A percentile compares a stretch with the other conserved stretches of the same genome.
Conservation (phyloP, 2,888 invertebrate species). For the Andricus curvator region DNA sequence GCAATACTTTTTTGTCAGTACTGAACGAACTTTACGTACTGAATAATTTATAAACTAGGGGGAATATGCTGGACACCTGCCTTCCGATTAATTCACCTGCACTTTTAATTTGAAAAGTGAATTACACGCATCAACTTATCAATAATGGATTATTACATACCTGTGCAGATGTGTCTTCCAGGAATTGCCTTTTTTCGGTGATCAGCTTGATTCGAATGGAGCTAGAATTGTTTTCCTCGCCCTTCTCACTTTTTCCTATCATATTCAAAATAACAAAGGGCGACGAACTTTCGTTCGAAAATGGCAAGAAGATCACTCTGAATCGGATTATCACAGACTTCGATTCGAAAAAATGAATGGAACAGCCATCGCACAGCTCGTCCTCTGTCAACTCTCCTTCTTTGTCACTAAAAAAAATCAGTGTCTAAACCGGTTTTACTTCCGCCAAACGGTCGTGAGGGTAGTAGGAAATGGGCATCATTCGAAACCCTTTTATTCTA, state of each 20-base stretch:
- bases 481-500: neutral
- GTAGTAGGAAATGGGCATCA: neutral
- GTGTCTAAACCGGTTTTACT: conserved; percentile 26
- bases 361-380: conserved; percentile 29
- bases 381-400: neutral
- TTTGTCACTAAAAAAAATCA: neutral
- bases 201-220: conserved; percentile 67
- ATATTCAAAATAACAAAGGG: conserved; percentile 56
- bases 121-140: conserved; percentile 39
- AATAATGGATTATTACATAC: conserved; percentile 54
- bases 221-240: conserved; percentile 55
- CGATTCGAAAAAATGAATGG: neutral
- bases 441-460: neutral
- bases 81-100: neutral
- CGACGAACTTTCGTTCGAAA: conserved; percentile 24
- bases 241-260: conserved; percentile 67
- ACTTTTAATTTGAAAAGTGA: neutral
- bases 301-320: neutral
- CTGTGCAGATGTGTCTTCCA: conserved; percentile 68
- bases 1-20: neutral
- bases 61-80: neutral
- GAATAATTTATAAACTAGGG: neutral
- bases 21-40: neutral
- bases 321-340: conserved; percentile 12
- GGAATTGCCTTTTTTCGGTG: conserved; percentile 66